These are phyloP conservation scores for Aphidius ervi DNA, from an alignment of 1,140 invertebrate species.

Conservation along the genomic window DNA sequence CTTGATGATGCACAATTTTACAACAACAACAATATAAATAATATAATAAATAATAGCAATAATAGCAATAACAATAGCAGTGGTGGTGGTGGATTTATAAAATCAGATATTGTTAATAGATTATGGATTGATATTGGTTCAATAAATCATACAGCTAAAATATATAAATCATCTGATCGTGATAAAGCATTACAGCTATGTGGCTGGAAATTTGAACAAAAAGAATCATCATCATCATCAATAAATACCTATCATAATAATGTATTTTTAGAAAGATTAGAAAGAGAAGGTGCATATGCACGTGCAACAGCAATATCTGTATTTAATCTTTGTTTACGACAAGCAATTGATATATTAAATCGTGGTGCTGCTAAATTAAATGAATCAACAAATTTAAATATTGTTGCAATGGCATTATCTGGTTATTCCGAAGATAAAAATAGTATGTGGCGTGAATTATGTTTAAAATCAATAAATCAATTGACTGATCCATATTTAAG, in stretches of 20 bases:
- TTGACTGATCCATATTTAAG: conserved; percentile 85
- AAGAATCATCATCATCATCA: no score
- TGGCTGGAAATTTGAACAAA: conserved; percentile 76
- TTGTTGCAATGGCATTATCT: conserved; percentile 87
- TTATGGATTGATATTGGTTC: conserved; percentile 50
- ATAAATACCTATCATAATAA: conserved; percentile 36
- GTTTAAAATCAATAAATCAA: conserved; percentile 64
- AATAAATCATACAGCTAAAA: conserved; percentile 45
- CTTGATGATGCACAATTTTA: conserved; percentile 34
- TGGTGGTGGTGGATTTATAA: conserved; percentile 34
- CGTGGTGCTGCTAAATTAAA: conserved; percentile 57
- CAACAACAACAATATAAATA: conserved; percentile 16
- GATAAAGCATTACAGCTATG: conserved; percentile 78
- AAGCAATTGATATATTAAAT: conserved; percentile 82
- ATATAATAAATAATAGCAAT: conserved; percentile 17
- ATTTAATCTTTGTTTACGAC: conserved; percentile 79
- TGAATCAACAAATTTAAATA: conserved; percentile 49
- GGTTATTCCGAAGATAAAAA: conserved; percentile 80
- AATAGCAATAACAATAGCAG: conserved; percentile 19
- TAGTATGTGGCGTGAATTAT: conserved; percentile 79
- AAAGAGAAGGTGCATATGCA: conserved; percentile 64
- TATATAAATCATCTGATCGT: conserved; percentile 68
- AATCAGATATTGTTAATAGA: conserved; percentile 44
- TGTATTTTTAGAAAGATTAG: conserved; percentile 59
- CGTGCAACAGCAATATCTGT: conserved; percentile 86